Evolutionary conservation across 2,888 invertebrate genomes (phyloP), one percentile per base, ranked within the genome.

Genomic region (Melitaea athalia): DNA sequence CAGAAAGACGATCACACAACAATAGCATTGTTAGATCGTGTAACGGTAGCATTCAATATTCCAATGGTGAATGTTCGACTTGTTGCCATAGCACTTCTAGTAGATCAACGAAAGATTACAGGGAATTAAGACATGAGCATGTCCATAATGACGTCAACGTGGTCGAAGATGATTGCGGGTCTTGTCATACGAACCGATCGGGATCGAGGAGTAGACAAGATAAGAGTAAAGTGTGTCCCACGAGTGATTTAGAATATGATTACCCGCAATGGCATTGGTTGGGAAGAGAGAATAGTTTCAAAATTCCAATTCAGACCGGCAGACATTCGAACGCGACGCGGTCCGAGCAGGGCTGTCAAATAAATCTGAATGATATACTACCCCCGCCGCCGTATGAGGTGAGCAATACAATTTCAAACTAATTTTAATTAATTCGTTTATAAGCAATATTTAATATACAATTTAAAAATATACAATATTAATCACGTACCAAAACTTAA

Each of bases 281-380:
- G 68, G 92, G 92, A 64, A 85, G 92, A 73, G 92, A 92, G 85
- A 92, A 92, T 84, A 92, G 92, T 85, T 92, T 92, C 88, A 92
- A 92, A 89, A 92, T 92, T 83, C 92, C 92, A 78, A 88, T 92
- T 81, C 92, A 87, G 82, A 82, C 86, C 78, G 81, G 89, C 78
- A 86, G 91, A 85, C 88, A 91, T 84, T 90, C 91, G 81, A 91
- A 88, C 78, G 87, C 88, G 78, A 86, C 88, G 80, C 87, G 89
- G 83, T 90, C 91, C 79, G 92, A 92, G 78, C 92, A 91, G 81
- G 89, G 92, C 84, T 92, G 92, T 88, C 93, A 93, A 88, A 91
- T 93, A 81, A 95, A 94, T 88, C 94, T 94, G 89, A 94, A 94
- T 87, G 94, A 95, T 87, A 94, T 94, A 93, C 83, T 95, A 76